A percentile compares a stretch with the other conserved stretches of the same genome.
Evolutionary conservation across 2,113 vertebrate species (phyloP).

Genomic region (Proterorhinus semilunaris): DNA sequence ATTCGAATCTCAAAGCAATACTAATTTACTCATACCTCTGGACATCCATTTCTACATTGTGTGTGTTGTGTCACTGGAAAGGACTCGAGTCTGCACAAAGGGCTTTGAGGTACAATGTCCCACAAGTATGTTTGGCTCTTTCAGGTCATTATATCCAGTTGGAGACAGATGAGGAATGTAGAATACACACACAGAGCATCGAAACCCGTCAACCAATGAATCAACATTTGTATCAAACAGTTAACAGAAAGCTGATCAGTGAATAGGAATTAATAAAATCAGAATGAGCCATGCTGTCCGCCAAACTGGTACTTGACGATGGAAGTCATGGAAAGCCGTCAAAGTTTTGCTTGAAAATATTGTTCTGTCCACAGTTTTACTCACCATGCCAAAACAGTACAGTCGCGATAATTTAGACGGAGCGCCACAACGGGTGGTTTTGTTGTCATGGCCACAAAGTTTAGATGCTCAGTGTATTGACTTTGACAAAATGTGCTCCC

Average conservation of each 20-base stretch:
- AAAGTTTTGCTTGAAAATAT: too few relatives aligned
- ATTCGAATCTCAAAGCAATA: neutral
- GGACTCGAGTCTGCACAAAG: neutral
- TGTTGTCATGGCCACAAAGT: neutral
- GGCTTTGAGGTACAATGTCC: neutral
- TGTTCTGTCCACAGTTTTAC: too few relatives aligned
- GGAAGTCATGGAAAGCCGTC: too few relatives aligned
- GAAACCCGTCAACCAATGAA: neutral
- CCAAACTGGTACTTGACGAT: too few relatives aligned
- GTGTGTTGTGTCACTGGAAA: neutral
- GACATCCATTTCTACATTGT: neutral
- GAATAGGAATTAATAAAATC: neutral
- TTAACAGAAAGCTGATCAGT: too few relatives aligned
- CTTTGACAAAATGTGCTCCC: slow-evolving; percentile 14
- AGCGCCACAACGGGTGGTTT: too few relatives aligned
- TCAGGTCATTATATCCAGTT: slow-evolving; percentile 35
- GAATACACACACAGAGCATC: neutral
- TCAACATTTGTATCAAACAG: slow-evolving; percentile 1
- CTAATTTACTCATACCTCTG: neutral
- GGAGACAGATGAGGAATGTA: slow-evolving; percentile 31
- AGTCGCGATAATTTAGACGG: too few relatives aligned
- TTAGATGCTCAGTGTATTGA: neutral
- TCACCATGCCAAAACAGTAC: too few relatives aligned
- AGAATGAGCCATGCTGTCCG: neutral
- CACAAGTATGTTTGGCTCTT: neutral